Percentiles rank a stretch among this genome's conserved stretches.
These are phyloP conservation scores for Aphrocallistes beatrix DNA, from an alignment of 37 sponge, comb jelly and placozoan genomes.

Conservation along the genomic window DNA sequence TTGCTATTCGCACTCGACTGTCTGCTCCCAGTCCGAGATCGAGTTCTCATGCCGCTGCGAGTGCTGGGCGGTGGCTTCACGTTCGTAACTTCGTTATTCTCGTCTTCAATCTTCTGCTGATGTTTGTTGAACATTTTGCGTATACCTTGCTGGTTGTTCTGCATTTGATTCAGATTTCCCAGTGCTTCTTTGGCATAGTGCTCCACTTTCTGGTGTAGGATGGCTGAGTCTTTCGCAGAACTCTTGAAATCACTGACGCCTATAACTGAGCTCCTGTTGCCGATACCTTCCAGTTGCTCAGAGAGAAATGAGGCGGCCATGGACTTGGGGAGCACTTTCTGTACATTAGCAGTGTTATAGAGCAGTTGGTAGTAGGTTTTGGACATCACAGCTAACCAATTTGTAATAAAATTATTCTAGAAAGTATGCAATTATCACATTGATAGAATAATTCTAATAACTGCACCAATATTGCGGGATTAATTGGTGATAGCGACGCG, in stretches of 20 bases:
- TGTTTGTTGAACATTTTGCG: neutral
- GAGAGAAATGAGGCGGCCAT: neutral
- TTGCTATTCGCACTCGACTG: neutral
- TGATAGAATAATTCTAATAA: no score
- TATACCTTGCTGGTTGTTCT: neutral
- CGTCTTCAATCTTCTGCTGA: neutral
- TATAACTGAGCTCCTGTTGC: neutral
- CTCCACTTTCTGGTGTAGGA: neutral
- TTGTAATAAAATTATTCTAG: no score
- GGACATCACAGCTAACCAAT: neutral
- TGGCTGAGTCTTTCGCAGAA: neutral
- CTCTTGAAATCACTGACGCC: neutral
- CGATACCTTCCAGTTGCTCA: neutral
- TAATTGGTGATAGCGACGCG: no score
- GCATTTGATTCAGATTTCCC: neutral
- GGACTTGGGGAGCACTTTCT: neutral
- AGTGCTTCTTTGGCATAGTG: slow-evolving; percentile 10
- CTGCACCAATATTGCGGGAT: no score
- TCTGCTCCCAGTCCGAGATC: slow-evolving; percentile 8
- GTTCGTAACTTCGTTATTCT: neutral
- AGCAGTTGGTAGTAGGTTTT: neutral
- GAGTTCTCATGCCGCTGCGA: neutral
- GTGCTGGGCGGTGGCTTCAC: neutral
- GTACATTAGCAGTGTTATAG: neutral
- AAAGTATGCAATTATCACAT: no score